phyloP scores from a whole-genome alignment of 1,140 invertebrate genomes.

The Calliopsis andreniformis region DNA sequence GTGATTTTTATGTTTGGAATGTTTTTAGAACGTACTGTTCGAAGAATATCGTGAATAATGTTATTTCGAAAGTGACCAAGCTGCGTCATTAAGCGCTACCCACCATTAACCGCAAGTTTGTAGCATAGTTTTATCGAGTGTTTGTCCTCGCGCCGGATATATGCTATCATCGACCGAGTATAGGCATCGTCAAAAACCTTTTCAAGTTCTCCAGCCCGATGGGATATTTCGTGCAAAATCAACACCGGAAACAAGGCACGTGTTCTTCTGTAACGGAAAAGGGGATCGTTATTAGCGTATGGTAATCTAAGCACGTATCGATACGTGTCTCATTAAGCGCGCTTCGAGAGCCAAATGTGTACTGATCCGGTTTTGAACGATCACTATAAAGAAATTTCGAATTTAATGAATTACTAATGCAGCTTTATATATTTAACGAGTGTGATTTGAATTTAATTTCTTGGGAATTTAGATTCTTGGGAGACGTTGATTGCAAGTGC shows the following conservation, averaged over 20 bases:
- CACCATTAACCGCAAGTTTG: conserved; percentile 9
- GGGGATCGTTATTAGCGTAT: conserved; percentile 15
- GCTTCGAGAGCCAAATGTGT: conserved; percentile 2
- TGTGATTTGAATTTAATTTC: too few relatives aligned
- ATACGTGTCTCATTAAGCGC: conserved; percentile 24
- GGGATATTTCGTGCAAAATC: conserved; percentile 25
- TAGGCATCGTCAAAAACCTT: conserved; percentile 34
- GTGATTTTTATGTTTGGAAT: too few relatives aligned
- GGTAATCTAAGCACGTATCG: conserved; percentile 22
- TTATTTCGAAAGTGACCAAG: background rate
- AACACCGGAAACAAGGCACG: conserved; percentile 24
- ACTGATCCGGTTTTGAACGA: conserved; percentile 1
- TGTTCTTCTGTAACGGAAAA: conserved; percentile 13
- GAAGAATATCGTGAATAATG: background rate
- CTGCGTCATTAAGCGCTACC: background rate
- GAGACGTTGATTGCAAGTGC: too few relatives aligned
- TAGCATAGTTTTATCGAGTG: conserved; percentile 26
- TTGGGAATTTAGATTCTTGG: too few relatives aligned
- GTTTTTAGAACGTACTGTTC: too few relatives aligned
- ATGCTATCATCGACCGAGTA: conserved; percentile 43
- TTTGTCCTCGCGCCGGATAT: conserved; percentile 44
- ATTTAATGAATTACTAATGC: too few relatives aligned
- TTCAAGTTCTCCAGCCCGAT: background rate
- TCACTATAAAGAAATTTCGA: background rate
- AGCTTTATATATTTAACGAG: too few relatives aligned